phyloP scores from a whole-genome alignment of 2,797 vertebrate genomes.

The Hydrophis major region DNA sequence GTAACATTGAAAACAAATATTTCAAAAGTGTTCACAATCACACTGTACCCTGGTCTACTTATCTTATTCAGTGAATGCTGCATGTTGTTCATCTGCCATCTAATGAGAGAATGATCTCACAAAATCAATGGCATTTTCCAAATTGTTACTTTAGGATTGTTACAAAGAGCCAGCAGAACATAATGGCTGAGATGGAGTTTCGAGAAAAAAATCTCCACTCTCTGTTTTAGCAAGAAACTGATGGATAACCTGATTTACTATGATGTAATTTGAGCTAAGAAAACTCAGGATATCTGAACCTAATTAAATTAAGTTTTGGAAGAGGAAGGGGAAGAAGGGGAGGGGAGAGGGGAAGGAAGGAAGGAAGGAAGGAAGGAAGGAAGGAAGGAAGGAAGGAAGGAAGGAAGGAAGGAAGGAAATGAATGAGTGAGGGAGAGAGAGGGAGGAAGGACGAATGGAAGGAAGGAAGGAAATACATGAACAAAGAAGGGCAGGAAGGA shows the following conservation, averaged over 20 bases:
- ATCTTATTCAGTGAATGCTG: background rate
- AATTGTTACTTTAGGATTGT: background rate
- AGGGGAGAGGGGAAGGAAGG: background rate
- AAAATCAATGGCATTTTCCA: background rate
- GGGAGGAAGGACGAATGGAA: too few relatives aligned
- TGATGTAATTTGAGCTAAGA: background rate
- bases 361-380: too few relatives aligned
- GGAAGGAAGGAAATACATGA: too few relatives aligned
- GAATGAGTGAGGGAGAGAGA: too few relatives aligned
- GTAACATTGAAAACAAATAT: too few relatives aligned
- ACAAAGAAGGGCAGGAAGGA: too few relatives aligned
- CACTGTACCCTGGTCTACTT: background rate
- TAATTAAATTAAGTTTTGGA: background rate
- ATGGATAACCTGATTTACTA: background rate
- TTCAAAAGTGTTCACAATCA: background rate
- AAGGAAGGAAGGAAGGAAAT: too few relatives aligned
- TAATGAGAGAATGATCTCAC: background rate
- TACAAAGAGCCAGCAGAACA: background rate
- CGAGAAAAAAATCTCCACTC: background rate
- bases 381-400: too few relatives aligned
- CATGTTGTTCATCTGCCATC: background rate
- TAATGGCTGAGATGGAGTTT: background rate
- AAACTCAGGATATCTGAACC: background rate
- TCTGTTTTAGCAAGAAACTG: background rate
- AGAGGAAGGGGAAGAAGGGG: background rate